These are phyloP conservation scores for Leptinotarsa texana DNA, from an alignment of 1,140 invertebrate species.

Conservation along the genomic window DNA sequence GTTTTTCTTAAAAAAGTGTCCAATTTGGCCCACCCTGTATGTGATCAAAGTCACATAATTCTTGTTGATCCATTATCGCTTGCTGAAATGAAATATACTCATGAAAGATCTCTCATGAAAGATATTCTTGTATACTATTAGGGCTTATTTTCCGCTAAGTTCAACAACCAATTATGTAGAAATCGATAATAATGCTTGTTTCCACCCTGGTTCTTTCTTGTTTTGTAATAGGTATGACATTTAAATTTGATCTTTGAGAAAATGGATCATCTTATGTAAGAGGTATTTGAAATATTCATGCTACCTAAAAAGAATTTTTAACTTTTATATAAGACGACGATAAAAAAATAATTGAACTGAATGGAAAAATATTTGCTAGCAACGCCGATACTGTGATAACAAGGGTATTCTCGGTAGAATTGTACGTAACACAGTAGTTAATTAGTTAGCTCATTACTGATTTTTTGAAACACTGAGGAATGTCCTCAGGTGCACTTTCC, in stretches of 20 bases:
- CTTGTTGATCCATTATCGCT: background rate
- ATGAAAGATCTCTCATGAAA: too few relatives aligned
- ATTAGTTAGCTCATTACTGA: background rate
- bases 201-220: too few relatives aligned
- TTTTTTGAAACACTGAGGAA: background rate
- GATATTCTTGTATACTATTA: too few relatives aligned
- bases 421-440: background rate
- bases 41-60: background rate
- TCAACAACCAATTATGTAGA: too few relatives aligned
- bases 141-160: too few relatives aligned
- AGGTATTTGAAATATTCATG: background rate
- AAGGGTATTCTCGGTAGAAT: background rate
- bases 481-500: background rate
- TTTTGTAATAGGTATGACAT: too few relatives aligned
- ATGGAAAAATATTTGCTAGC: background rate
- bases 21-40: background rate
- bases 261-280: too few relatives aligned
- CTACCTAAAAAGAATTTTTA: background rate
- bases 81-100: background rate
- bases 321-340: background rate
- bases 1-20: too few relatives aligned
- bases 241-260: too few relatives aligned
- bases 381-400: background rate
- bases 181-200: too few relatives aligned
- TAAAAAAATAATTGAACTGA: slow-evolving; percentile 2